Conservation (phyloP, 1,140 invertebrate species). For the Mycetomoellerius zeteki region DNA sequence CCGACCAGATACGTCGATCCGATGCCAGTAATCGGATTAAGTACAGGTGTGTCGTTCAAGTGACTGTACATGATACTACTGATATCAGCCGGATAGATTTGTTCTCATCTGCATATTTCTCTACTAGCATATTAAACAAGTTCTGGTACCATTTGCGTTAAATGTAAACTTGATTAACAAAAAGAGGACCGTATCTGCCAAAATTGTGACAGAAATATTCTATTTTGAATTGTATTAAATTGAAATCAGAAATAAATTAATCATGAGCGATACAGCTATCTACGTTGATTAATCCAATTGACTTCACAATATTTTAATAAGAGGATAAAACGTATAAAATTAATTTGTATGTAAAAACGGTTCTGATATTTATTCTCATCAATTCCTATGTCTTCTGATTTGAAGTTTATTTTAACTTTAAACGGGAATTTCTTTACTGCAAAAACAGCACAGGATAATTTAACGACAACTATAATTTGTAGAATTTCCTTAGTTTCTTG, state of each 20-base stretch:
- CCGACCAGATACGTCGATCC: slow-evolving; percentile 62
- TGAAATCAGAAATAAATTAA: not conserved
- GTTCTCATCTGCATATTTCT: slow-evolving; percentile 42
- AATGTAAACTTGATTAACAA: not conserved
- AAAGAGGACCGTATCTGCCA: not conserved
- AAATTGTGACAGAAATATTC: not conserved
- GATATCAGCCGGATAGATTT: slow-evolving; percentile 27
- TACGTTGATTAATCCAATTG: not conserved
- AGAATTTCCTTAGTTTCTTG: not conserved
- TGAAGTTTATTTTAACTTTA: not conserved
- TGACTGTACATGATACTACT: slow-evolving; percentile 50
- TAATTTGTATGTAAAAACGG: not conserved
- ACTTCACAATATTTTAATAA: not conserved
- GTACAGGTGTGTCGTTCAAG: slow-evolving; percentile 62
- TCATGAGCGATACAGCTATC: not conserved
- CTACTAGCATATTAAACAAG: not conserved
- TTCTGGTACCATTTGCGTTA: not conserved
- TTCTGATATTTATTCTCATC: not conserved
- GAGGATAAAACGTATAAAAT: not conserved
- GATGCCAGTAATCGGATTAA: slow-evolving; percentile 69
- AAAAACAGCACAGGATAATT: not conserved
- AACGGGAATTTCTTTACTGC: not conserved
- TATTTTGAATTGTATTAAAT: not conserved
- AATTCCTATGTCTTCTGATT: not conserved
- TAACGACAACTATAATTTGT: not conserved